Conservation (phyloP, 2,888 invertebrate genomes). For the Amiota minor region DNA sequence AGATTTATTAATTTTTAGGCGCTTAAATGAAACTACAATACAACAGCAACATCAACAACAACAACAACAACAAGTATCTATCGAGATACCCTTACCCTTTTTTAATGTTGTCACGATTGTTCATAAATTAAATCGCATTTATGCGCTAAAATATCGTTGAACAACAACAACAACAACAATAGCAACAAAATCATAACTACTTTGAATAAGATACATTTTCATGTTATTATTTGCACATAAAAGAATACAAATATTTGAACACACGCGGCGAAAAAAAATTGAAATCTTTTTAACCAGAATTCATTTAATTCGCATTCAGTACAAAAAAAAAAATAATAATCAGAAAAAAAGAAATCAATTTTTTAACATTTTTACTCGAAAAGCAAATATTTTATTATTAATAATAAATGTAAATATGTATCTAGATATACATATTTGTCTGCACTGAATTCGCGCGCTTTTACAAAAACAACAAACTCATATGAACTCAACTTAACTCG, state of each 20-base stretch:
- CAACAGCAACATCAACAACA: no score
- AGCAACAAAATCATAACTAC: background rate
- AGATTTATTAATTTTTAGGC: slow-evolving; percentile 63
- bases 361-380: slow-evolving; percentile 28
- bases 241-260: slow-evolving; percentile 50
- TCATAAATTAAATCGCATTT: background rate
- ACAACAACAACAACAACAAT: slow-evolving; percentile 17
- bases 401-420: slow-evolving; percentile 8
- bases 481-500: no score
- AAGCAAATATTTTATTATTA: background rate
- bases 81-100: background rate
- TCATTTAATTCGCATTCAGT: slow-evolving; percentile 12
- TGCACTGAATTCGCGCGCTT: slow-evolving; percentile 21
- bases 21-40: slow-evolving; percentile 12
- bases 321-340: background rate
- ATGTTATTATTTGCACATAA: slow-evolving; percentile 51
- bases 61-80: no score
- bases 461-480: background rate
- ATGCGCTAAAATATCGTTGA: slow-evolving; percentile 54
- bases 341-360: background rate
- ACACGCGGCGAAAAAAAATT: slow-evolving; percentile 36
- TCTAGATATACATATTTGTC: background rate
- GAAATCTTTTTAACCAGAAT: slow-evolving; percentile 25
- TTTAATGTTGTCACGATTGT: background rate
- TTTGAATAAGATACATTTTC: slow-evolving; percentile 29